Conservation (phyloP, 2,888 invertebrate species). For the Tubulanus polymorphus region DNA sequence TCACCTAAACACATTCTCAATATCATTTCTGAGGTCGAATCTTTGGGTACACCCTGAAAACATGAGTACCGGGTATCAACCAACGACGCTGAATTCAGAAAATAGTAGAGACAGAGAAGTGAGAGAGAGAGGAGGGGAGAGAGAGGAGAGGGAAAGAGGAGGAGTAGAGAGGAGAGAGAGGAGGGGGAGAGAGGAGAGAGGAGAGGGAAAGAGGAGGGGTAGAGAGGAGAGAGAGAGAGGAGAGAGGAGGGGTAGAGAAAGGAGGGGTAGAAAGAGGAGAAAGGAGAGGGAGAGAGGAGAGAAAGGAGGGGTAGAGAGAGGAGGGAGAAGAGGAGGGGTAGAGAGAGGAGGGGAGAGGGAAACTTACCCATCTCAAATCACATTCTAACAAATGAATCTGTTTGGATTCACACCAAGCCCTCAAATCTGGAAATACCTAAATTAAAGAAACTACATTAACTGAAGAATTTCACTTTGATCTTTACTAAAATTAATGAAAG, state of each 20-base stretch:
- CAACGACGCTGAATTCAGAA: no score
- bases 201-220: no score
- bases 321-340: neutral
- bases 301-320: neutral
- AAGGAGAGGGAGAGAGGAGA: neutral
- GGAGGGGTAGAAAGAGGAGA: no score
- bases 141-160: no score
- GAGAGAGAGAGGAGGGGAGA: no score
- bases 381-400: slow-evolving; percentile 31
- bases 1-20: slow-evolving; percentile 31
- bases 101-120: no score
- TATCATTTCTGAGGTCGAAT: slow-evolving; percentile 25
- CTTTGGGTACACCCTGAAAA: slow-evolving; percentile 26
- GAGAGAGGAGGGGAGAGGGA: neutral
- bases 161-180: no score
- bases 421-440: slow-evolving; percentile 32
- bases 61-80: no score
- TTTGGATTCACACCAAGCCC: slow-evolving; percentile 29
- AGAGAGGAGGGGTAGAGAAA: no score
- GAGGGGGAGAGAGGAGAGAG: no score
- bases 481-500: neutral
- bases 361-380: slow-evolving; percentile 34
- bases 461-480: neutral
- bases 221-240: no score
- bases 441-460: neutral